These are phyloP conservation scores for Argya squamiceps DNA, from an alignment of 2,797 vertebrate genomes.

Conservation along the genomic window DNA sequence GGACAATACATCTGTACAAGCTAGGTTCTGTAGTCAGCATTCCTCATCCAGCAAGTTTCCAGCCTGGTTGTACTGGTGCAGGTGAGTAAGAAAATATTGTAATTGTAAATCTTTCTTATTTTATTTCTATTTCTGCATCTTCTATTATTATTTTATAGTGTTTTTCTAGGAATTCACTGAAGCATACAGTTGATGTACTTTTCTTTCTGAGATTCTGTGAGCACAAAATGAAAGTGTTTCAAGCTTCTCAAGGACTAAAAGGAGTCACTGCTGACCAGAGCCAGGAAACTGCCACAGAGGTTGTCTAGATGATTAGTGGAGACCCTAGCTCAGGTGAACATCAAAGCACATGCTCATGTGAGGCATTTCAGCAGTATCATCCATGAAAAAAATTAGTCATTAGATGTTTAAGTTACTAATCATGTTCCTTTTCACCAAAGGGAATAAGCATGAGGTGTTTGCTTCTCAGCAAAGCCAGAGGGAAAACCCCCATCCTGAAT, in stretches of 20 bases:
- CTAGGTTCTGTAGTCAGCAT: neutral
- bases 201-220: neutral
- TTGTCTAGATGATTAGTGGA: neutral
- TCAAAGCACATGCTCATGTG: neutral
- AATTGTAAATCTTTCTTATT: neutral
- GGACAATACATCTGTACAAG: neutral
- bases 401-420: neutral
- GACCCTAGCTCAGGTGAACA: neutral
- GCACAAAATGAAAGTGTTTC: neutral
- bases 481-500: accelerated
- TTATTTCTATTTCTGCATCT: neutral
- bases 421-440: neutral
- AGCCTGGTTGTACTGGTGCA: neutral
- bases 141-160: neutral
- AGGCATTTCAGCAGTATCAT: neutral
- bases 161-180: neutral
- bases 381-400: neutral
- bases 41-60: neutral
- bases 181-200: neutral
- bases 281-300: neutral
- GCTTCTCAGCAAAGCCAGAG: neutral
- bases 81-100: neutral
- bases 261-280: neutral
- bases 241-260: neutral
- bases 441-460: neutral